These are phyloP conservation scores for Hydrotaea cyrtoneurina DNA, from an alignment of 2,888 invertebrate species.

Conservation along the genomic window DNA sequence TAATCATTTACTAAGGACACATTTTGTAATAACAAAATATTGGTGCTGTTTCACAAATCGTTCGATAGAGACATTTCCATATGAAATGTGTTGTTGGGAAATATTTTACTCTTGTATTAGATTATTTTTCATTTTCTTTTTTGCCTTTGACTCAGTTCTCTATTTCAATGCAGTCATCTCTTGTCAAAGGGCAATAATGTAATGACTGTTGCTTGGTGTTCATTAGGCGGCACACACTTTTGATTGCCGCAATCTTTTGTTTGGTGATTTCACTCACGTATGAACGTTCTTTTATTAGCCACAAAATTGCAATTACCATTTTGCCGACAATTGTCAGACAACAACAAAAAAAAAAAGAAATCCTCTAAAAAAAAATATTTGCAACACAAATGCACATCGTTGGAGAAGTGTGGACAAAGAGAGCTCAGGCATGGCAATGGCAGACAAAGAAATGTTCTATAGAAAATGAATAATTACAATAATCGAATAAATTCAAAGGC, in stretches of 20 bases:
- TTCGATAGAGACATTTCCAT: no score
- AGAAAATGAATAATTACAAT: neutral
- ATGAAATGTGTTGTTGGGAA: no score
- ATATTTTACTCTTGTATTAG: no score
- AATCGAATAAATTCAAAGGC: neutral
- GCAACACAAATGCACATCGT: neutral
- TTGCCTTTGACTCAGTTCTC: no score
- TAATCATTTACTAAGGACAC: no score
- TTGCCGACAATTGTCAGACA: neutral
- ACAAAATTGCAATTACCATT: neutral
- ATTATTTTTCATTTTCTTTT: no score
- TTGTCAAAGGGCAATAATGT: no score
- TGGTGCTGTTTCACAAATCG: no score
- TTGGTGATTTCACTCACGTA: neutral
- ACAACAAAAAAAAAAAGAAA: neutral
- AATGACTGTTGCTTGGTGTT: neutral
- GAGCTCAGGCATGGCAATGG: neutral
- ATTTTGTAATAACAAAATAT: no score
- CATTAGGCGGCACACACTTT: neutral
- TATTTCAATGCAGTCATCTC: no score
- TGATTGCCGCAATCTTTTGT: neutral
- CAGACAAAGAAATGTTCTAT: neutral
- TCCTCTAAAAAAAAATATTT: neutral
- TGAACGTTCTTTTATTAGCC: constrained; percentile 2
- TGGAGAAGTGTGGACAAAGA: neutral